phyloP scores from a whole-genome alignment of 1,140 invertebrate genomes.

The Gryllus bimaculatus region DNA sequence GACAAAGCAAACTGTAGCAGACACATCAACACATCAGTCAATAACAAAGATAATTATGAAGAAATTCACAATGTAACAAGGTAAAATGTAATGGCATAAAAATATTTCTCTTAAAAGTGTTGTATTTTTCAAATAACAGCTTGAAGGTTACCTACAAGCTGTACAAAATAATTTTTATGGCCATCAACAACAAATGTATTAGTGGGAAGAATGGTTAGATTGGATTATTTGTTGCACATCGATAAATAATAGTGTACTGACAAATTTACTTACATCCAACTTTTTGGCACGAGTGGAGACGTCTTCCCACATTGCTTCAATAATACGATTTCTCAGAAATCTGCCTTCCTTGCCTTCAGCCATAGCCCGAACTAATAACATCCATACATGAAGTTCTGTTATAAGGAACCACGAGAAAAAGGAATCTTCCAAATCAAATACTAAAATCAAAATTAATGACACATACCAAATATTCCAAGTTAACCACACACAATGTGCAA shows the following conservation, averaged over 20 bases:
- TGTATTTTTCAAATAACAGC: too few relatives aligned
- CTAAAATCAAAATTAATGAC: slow-evolving; percentile 38
- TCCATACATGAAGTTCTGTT: slow-evolving; percentile 78
- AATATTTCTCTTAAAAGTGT: too few relatives aligned
- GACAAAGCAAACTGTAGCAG: too few relatives aligned
- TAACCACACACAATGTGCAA: not conserved
- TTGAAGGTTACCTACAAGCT: too few relatives aligned
- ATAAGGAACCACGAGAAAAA: slow-evolving; percentile 76
- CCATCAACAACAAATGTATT: too few relatives aligned
- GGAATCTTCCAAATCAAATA: slow-evolving; percentile 62
- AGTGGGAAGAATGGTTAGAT: too few relatives aligned
- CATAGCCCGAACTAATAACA: slow-evolving; percentile 65
- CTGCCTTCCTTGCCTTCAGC: slow-evolving; percentile 59
- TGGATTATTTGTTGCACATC: too few relatives aligned
- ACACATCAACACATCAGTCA: too few relatives aligned
- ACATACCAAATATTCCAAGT: not conserved
- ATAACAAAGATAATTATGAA: too few relatives aligned
- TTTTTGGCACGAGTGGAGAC: slow-evolving; percentile 57
- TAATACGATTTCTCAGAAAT: slow-evolving; percentile 57
- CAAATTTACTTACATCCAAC: slow-evolving; percentile 48
- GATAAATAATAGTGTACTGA: not conserved
- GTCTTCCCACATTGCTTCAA: slow-evolving; percentile 75
- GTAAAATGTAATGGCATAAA: too few relatives aligned
- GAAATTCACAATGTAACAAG: too few relatives aligned
- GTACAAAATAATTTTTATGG: too few relatives aligned